phyloP scores from a whole-genome alignment of 2,797 vertebrate species.

The Hypotaenidia okinawae region DNA sequence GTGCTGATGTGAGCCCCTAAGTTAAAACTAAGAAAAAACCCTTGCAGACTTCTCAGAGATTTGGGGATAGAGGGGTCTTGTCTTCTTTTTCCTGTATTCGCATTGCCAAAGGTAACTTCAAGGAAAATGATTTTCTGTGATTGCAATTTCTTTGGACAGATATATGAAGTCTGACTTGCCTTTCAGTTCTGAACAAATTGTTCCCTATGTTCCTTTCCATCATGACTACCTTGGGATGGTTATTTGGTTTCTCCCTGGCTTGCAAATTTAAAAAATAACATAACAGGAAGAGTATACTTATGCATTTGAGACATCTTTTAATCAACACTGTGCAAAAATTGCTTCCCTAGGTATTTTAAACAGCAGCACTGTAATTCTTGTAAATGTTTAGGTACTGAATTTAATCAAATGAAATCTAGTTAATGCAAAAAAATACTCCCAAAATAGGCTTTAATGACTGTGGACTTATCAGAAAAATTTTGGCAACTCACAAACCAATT shows the following conservation, averaged over 20 bases:
- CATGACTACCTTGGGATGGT: conserved; percentile 7
- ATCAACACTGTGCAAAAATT: neutral
- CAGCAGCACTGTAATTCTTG: neutral
- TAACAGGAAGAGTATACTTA: neutral
- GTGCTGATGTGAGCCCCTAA: neutral
- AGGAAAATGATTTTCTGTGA: neutral
- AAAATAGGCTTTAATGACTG: neutral
- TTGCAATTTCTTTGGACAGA: neutral
- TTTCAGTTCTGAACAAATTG: conserved; percentile 26
- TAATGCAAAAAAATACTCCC: neutral
- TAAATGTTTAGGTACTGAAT: conserved; percentile 16
- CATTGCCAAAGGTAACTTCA: neutral
- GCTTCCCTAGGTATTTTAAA: neutral
- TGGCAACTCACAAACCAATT: neutral
- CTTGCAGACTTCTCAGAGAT: neutral
- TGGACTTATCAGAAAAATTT: neutral
- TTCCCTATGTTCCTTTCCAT: neutral
- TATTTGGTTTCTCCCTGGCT: neutral
- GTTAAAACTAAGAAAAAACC: neutral
- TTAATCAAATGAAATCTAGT: neutral
- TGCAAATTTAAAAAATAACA: neutral
- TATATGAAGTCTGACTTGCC: conserved; percentile 4
- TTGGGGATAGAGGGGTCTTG: neutral
- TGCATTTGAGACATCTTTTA: conserved; percentile 31
- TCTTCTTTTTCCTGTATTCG: neutral